Evolutionary conservation across 2,888 invertebrate genomes (phyloP).

Genomic region (Heliconius aoede): DNA sequence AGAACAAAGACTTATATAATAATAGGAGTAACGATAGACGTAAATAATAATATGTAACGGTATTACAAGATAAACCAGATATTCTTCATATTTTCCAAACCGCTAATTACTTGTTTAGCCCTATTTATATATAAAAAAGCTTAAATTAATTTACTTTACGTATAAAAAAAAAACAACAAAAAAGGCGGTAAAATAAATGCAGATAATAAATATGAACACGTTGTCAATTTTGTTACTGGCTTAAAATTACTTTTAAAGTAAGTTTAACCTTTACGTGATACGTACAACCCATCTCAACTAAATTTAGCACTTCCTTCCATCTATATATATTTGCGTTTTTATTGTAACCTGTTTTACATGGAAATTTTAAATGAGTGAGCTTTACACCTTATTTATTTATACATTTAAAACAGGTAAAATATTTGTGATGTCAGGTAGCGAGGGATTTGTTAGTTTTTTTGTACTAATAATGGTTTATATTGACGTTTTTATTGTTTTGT

Average conservation of each 20-base stretch:
- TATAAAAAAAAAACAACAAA: neutral
- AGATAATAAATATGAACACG: constrained; percentile 6
- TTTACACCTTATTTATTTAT: constrained; percentile 1
- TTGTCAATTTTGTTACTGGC: constrained; percentile 14
- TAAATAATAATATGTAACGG: neutral
- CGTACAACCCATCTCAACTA: constrained; percentile 4
- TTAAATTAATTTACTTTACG: neutral
- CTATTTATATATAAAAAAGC: neutral
- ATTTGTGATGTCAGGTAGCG: constrained; percentile 4
- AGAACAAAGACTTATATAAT: neutral
- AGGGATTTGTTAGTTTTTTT: neutral
- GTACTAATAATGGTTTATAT: neutral
- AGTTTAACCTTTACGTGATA: neutral
- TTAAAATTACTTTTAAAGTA: constrained; percentile 13
- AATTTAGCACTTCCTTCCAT: constrained; percentile 21
- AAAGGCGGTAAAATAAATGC: neutral
- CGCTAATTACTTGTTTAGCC: neutral
- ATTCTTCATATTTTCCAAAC: neutral
- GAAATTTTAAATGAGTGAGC: constrained; percentile 8
- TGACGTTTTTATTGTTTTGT: neutral
- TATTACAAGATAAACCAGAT: neutral
- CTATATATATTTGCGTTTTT: constrained; percentile 12
- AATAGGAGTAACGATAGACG: too few relatives aligned
- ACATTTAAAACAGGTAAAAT: constrained; percentile 1
- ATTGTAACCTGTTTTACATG: constrained; percentile 15